These are phyloP conservation scores for Morbakka virulenta DNA, from an alignment of 30 jellyfish, hydroid and myxozoan genomes.

Conservation along the genomic window DNA sequence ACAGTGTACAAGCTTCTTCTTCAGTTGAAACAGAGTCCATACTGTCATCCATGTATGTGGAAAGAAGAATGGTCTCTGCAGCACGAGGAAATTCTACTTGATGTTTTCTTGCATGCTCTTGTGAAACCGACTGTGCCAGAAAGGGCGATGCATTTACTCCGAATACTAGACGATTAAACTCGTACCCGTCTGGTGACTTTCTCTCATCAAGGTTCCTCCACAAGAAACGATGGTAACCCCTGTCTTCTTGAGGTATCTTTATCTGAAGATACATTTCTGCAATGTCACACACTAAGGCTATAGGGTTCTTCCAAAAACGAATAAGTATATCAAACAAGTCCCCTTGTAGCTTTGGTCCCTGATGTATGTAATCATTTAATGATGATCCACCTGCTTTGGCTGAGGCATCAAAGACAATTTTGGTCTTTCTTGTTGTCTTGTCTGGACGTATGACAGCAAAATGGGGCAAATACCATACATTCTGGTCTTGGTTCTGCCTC, in stretches of 20 bases:
- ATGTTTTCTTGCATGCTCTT: conserved; percentile 34
- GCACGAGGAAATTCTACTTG: conserved; percentile 36
- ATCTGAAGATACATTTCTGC: conserved; percentile 40
- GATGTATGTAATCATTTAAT: conserved; percentile 9
- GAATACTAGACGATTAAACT: conserved; percentile 51
- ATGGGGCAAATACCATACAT: conserved; percentile 16
- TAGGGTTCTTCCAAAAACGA: conserved; percentile 15
- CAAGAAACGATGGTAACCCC: conserved; percentile 6
- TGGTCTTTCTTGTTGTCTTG: conserved; percentile 3
- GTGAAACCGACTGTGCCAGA: conserved; percentile 53
- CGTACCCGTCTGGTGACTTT: too few species aligned
- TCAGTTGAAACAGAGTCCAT: conserved; percentile 44
- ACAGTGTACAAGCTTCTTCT: conserved; percentile 16
- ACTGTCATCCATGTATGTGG: conserved; percentile 71
- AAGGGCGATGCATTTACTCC: conserved; percentile 42
- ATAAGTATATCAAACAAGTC: conserved; percentile 1
- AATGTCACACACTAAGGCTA: conserved; percentile 25
- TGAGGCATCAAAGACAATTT: too few species aligned
- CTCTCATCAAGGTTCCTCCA: conserved; percentile 20
- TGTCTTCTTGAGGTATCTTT: not conserved
- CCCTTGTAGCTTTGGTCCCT: conserved; percentile 35
- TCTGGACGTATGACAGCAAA: conserved; percentile 4
- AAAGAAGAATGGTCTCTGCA: conserved; percentile 47
- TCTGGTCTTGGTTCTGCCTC: too few species aligned
- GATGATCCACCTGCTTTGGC: conserved; percentile 17